phyloP scores from a whole-genome alignment of 2,113 vertebrate genomes.

The Albula goreensis region DNA sequence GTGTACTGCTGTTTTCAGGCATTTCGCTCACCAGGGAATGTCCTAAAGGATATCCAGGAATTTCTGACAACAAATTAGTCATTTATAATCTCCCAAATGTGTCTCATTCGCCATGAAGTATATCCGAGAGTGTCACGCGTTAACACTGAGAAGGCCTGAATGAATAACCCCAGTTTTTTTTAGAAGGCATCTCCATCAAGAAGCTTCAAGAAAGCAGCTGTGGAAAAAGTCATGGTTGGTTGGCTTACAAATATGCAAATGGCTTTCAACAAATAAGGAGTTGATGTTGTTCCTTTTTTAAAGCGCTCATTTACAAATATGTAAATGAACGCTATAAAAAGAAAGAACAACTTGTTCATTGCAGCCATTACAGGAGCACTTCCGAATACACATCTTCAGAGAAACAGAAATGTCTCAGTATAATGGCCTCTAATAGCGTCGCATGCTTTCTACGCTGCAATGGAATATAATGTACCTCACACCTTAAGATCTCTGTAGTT shows the following conservation, averaged over 20 bases:
- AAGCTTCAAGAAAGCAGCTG: not conserved
- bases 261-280: not conserved
- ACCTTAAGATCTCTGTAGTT: not conserved
- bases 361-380: too few species aligned
- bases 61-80: constrained; percentile 62
- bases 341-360: too few species aligned
- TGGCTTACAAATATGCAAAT: constrained; percentile 12
- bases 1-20: constrained; percentile 57
- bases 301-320: too few species aligned
- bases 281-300: too few species aligned
- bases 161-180: constrained; percentile 51
- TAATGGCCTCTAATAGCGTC: too few species aligned
- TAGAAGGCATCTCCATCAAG: constrained; percentile 48
- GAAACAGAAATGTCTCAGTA: too few species aligned
- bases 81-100: constrained; percentile 52
- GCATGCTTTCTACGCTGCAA: too few species aligned
- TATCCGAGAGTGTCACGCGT: constrained; percentile 46
- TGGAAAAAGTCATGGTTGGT: not conserved
- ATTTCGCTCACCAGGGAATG: constrained; percentile 48
- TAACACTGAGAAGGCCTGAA: constrained; percentile 37
- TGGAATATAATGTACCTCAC: too few species aligned
- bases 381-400: too few species aligned
- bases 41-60: constrained; percentile 48
- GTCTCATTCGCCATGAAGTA: constrained; percentile 43
- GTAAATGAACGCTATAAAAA: too few species aligned